Conservation (phyloP, 2,113 vertebrate species). For the Oncorhynchus masou region DNA sequence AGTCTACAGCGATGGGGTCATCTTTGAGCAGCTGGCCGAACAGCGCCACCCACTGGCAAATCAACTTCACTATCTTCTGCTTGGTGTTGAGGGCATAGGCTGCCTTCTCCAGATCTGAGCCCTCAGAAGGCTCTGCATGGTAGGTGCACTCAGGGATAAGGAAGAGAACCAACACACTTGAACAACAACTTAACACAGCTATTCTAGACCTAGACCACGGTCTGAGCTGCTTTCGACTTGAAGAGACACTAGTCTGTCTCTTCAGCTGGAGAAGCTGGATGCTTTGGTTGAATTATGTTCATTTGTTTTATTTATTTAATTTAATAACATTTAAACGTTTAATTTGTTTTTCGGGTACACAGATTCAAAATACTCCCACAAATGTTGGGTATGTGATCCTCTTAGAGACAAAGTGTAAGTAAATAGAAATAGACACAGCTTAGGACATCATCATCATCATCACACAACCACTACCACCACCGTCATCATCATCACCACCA, state of each 20-base stretch:
- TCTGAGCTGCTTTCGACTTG: neutral
- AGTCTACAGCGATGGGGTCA: slow-evolving; percentile 76
- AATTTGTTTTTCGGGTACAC: too few species aligned
- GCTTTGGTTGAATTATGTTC: neutral
- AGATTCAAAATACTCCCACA: too few species aligned
- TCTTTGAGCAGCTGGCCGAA: slow-evolving; percentile 81
- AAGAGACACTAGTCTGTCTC: neutral
- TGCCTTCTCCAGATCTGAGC: slow-evolving; percentile 83
- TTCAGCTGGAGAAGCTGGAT: neutral
- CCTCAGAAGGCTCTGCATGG: slow-evolving; percentile 78
- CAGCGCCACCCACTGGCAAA: slow-evolving; percentile 87
- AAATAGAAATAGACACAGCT: too few species aligned
- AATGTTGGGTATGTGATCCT: too few species aligned
- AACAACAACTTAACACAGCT: neutral
- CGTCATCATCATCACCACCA: slow-evolving; percentile 23
- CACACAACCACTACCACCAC: neutral
- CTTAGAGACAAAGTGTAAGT: too few species aligned
- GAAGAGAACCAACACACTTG: neutral
- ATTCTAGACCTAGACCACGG: neutral
- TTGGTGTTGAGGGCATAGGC: slow-evolving; percentile 80
- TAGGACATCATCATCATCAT: too few species aligned
- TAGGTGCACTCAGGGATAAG: slow-evolving; percentile 84
- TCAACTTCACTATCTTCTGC: slow-evolving; percentile 86
- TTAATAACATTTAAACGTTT: too few species aligned
- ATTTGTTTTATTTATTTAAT: neutral